These are phyloP conservation scores for Ectemnius cavifrons DNA, from an alignment of 2,888 invertebrate genomes.

Conservation along the genomic window DNA sequence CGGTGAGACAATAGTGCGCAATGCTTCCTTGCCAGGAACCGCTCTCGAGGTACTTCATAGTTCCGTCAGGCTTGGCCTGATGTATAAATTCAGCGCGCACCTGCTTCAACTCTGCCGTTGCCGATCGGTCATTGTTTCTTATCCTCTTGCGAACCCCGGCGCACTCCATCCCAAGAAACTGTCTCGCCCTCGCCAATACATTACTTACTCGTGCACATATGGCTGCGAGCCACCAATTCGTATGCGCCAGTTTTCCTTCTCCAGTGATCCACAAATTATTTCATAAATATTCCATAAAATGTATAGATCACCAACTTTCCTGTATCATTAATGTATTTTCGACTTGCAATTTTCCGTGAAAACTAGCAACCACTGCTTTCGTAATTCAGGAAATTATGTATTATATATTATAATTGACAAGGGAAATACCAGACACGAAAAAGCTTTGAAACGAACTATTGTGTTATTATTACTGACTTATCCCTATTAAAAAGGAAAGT, in stretches of 20 bases:
- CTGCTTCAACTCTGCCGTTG: conserved; percentile 43
- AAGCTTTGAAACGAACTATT: no score
- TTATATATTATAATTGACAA: no score
- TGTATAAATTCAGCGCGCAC: conserved; percentile 53
- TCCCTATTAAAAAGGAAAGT: no score
- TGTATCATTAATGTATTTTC: no score
- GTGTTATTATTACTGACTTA: no score
- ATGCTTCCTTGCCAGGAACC: conserved; percentile 27
- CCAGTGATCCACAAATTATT: no score
- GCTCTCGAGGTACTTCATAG: conserved; percentile 45
- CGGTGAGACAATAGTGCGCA: conserved; percentile 47
- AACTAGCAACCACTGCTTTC: no score
- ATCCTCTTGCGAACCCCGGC: conserved; percentile 24
- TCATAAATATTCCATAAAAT: no score
- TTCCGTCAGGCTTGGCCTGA: conserved; percentile 51
- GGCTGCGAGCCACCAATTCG: conserved; percentile 3
- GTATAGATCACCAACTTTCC: no score
- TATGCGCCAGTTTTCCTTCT: not conserved
- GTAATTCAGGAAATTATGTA: no score
- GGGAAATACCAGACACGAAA: no score
- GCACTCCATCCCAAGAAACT: conserved; percentile 28
- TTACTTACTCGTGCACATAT: conserved; percentile 18
- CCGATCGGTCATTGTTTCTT: conserved; percentile 42
- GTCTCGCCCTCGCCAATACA: conserved; percentile 34
- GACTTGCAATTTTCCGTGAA: no score